phyloP scores from a whole-genome alignment of 2,888 invertebrate genomes.

The Cryptocephalus moraei region DNA sequence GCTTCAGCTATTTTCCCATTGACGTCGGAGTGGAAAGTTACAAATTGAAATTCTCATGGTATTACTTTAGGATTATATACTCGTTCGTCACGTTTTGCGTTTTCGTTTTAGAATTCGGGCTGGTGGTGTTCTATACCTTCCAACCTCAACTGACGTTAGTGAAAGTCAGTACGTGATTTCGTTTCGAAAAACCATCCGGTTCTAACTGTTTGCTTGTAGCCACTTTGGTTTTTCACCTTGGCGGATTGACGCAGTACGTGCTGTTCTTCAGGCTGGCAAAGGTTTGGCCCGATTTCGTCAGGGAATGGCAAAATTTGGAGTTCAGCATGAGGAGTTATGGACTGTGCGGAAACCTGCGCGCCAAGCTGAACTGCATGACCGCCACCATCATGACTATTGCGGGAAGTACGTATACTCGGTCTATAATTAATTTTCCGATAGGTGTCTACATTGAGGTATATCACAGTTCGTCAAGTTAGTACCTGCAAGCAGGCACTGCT shows the following conservation, averaged over 20 bases:
- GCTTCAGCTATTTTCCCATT: slow-evolving; percentile 13
- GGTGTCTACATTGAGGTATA: no score
- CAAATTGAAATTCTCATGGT: slow-evolving; percentile 7
- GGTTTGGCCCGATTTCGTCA: slow-evolving; percentile 13
- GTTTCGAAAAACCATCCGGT: neutral
- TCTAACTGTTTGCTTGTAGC: neutral
- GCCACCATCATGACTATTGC: slow-evolving; percentile 3
- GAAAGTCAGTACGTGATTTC: slow-evolving; percentile 5
- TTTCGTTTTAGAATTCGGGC: slow-evolving; percentile 5
- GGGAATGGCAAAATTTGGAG: slow-evolving; percentile 14
- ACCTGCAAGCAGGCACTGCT: no score
- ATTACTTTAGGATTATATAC: slow-evolving; percentile 10
- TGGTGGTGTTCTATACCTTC: slow-evolving; percentile 3
- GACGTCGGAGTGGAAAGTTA: slow-evolving; percentile 1
- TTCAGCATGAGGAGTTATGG: slow-evolving; percentile 14
- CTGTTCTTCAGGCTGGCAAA: slow-evolving; percentile 10
- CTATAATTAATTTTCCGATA: no score
- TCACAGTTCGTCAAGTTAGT: no score
- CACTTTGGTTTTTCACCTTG: slow-evolving; percentile 9
- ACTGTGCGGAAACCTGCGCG: slow-evolving; percentile 6
- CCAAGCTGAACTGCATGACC: slow-evolving; percentile 1
- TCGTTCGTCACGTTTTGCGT: slow-evolving; percentile 6
- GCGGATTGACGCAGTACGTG: slow-evolving; percentile 4
- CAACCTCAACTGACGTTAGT: slow-evolving; percentile 1
- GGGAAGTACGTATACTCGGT: neutral